Evolutionary conservation across 2,113 vertebrate species (phyloP).

Genomic region (Callospermophilus lateralis): DNA sequence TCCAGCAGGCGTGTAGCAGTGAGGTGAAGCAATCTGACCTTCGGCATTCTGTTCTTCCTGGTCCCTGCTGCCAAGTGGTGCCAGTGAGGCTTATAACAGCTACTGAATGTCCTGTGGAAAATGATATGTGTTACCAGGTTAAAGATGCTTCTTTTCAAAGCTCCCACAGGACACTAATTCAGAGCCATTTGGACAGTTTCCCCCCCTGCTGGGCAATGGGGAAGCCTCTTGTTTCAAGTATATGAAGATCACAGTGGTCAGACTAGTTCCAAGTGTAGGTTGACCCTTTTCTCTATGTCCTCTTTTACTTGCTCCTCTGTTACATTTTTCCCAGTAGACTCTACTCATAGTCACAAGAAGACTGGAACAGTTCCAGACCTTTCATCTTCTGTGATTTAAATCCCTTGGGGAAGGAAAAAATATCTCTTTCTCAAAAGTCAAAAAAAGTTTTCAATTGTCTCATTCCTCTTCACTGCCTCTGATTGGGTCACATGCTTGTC

Average conservation of each 20-base stretch:
- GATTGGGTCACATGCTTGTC: neutral
- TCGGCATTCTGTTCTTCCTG: constrained; percentile 66
- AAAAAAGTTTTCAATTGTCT: neutral
- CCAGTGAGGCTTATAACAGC: constrained; percentile 74
- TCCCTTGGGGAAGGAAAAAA: neutral
- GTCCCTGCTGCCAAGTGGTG: constrained; percentile 65
- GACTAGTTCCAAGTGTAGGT: neutral
- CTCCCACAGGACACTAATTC: neutral
- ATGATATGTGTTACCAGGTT: constrained; percentile 71
- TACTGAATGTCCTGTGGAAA: constrained; percentile 77
- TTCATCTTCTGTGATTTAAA: neutral
- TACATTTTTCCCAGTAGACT: neutral
- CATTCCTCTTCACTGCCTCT: neutral
- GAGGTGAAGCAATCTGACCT: neutral
- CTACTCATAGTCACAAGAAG: neutral
- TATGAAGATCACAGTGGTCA: neutral
- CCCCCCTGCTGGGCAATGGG: neutral
- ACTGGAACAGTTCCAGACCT: neutral
- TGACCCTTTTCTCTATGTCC: neutral
- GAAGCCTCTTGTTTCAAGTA: neutral
- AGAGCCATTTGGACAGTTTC: neutral
- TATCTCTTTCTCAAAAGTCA: neutral
- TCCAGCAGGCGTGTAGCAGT: constrained; percentile 51
- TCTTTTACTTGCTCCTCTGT: neutral
- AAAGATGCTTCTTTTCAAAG: constrained; percentile 78